A percentile compares a stretch with the other conserved stretches of the same genome.
phyloP scores from a whole-genome alignment of 2,797 vertebrate species.

The Kryptopterus vitreolus region DNA sequence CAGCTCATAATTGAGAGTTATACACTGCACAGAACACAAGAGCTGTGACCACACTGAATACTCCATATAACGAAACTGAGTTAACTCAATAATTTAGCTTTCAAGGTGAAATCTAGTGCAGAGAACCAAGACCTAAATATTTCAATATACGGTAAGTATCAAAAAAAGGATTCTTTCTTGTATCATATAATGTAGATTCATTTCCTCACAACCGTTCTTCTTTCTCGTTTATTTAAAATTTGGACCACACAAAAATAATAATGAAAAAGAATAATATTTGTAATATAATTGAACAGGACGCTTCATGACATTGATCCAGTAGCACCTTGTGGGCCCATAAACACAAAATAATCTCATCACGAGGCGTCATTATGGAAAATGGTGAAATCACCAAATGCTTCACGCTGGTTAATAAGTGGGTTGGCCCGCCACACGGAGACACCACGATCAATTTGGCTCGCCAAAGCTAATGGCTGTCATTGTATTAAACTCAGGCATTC shows the following conservation, averaged over 20 bases:
- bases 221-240: background rate
- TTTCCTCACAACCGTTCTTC: background rate
- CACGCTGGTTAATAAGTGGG: slow-evolving; percentile 72
- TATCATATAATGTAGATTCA: background rate
- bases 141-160: background rate
- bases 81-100: background rate
- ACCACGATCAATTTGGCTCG: slow-evolving; percentile 75
- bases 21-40: background rate
- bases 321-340: slow-evolving; percentile 14
- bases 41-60: background rate
- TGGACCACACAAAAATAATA: background rate
- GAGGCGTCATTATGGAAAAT: slow-evolving; percentile 54
- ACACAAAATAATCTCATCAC: slow-evolving; percentile 26
- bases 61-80: background rate
- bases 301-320: slow-evolving; percentile 18
- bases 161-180: background rate
- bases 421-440: slow-evolving; percentile 67
- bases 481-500: slow-evolving; percentile 75
- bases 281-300: slow-evolving; percentile 6
- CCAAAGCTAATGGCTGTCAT: slow-evolving; percentile 76
- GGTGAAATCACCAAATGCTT: slow-evolving; percentile 61
- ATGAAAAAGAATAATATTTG: background rate
- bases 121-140: background rate
- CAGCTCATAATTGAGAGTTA: background rate
- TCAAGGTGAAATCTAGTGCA: background rate